Base-by-base conservation (phyloP, 2,888 invertebrate species). In the Oxytorus armatus region DNA sequence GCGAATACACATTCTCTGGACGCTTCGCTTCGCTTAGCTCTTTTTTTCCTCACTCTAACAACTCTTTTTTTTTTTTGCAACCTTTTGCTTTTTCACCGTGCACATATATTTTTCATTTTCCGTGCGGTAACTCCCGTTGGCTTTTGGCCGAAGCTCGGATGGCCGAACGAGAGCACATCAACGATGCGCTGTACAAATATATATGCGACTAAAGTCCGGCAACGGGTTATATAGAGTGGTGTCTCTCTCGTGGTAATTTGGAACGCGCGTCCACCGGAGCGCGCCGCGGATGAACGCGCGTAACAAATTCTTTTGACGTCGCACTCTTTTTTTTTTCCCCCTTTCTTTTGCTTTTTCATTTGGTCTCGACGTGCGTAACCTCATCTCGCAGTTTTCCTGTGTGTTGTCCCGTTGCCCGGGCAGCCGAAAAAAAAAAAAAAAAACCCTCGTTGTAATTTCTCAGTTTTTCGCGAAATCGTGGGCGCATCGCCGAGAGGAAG, bases 291-390 rank as follows among this genome's bases (percentile, higher is more conserved):
- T 51, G 36, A 72, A 61, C 61, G 36, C 63, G 51, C 73, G 63
- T 73, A 63, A 73, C 51, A 73, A 63, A 73, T 73, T 73, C 73
- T 53, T 73, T 73, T 72, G 51, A 61, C 51, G 61, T n/a, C 25
- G 11, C 16, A 18, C 53, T 63, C 1, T 14, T 29, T 14, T 23
- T 23, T 47, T 33, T 11, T 21, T 47, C 16, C 23, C 7, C 16
- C 11, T 36, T 25, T 23, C n/a, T n/a, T 42, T 44, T 18, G 11
- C 33, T 8, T 3, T 39, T 21, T 69, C 55, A 10, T 25, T 23
- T n/a, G 11, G 7, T 8, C 39, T 42, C 25, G 23, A 61, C 23
- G 23, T 14, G 61, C 42, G 21, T 14, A 44, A 61, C n/a, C 61
- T 23, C 21, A 23, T 51, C 51, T 23, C 23, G 18, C 10, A 14